Conservation (phyloP, 2,113 vertebrate species). For the Ochotona curzoniae region DNA sequence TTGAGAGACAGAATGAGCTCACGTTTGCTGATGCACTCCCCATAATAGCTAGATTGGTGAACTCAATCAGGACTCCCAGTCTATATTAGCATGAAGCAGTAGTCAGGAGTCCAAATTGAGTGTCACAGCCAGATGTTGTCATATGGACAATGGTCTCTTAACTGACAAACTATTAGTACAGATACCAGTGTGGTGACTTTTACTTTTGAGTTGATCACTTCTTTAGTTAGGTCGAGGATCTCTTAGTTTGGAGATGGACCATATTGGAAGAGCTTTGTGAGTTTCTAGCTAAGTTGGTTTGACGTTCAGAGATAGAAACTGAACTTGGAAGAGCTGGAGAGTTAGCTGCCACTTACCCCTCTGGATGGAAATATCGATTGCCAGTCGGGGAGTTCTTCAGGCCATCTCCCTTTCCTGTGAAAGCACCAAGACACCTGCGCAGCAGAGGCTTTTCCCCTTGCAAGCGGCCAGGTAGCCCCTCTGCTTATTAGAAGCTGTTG, state of each 20-base stretch:
- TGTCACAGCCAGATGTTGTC: too few species aligned
- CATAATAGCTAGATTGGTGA: too few species aligned
- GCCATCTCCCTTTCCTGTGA: not conserved
- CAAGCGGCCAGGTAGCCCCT: slow-evolving; percentile 9
- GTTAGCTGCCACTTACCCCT: not conserved
- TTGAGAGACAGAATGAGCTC: too few species aligned
- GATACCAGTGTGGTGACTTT: not conserved
- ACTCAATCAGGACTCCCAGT: too few species aligned
- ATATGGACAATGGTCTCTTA: too few species aligned
- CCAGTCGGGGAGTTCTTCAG: not conserved
- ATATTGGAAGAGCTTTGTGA: slow-evolving; percentile 20
- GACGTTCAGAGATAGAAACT: not conserved
- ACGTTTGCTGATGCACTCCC: too few species aligned
- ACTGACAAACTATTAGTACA: too few species aligned
- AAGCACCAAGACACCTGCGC: not conserved
- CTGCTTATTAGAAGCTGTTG: not conserved
- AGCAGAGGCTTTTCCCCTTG: not conserved
- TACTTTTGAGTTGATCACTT: slow-evolving; percentile 37
- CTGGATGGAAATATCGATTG: not conserved
- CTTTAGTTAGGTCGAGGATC: not conserved
- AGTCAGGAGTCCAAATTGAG: too few species aligned
- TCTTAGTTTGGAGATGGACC: slow-evolving; percentile 13
- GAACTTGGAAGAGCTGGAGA: not conserved
- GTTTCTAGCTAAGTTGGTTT: not conserved
- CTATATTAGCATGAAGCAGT: too few species aligned